These are phyloP conservation scores for Paramormyrops hopkinsi DNA, from an alignment of 2,797 vertebrate species.

Conservation along the genomic window DNA sequence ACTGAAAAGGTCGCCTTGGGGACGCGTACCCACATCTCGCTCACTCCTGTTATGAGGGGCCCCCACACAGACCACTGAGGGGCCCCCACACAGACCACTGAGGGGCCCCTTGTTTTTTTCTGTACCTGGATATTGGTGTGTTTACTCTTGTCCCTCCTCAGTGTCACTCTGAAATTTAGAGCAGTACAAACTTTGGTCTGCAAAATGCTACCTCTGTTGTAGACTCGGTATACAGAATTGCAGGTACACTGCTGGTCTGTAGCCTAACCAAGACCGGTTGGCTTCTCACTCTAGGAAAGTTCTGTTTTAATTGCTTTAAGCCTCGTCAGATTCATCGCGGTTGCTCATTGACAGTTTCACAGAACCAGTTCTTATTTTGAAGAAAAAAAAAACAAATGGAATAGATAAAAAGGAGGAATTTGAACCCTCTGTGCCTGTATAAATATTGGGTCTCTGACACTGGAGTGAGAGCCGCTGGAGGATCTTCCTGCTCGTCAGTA, in stretches of 20 bases:
- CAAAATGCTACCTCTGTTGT: neutral
- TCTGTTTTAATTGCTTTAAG: conserved; percentile 11
- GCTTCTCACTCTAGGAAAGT: conserved; percentile 9
- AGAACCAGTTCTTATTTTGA: conserved; percentile 35
- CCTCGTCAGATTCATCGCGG: conserved; percentile 21
- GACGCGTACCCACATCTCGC: conserved; percentile 35
- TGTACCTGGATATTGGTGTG: neutral
- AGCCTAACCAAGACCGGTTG: neutral
- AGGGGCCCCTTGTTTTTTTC: neutral
- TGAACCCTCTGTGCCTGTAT: conserved; percentile 18
- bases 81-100: neutral
- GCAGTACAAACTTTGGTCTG: neutral
- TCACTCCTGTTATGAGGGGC: neutral
- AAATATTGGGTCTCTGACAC: conserved; percentile 43
- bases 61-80: neutral
- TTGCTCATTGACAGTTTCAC: conserved; percentile 28
- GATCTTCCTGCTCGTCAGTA: conserved; percentile 22
- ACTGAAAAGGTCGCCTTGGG: conserved; percentile 50
- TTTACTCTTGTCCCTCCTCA: neutral
- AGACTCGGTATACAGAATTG: neutral
- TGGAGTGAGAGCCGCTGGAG: conserved; percentile 25
- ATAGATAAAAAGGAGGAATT: conserved; percentile 20
- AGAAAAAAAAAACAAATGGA: conserved; percentile 32
- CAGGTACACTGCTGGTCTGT: neutral
- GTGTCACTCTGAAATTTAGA: neutral